Conservation (phyloP, 1,140 invertebrate genomes). For the Anastrepha ludens region DNA sequence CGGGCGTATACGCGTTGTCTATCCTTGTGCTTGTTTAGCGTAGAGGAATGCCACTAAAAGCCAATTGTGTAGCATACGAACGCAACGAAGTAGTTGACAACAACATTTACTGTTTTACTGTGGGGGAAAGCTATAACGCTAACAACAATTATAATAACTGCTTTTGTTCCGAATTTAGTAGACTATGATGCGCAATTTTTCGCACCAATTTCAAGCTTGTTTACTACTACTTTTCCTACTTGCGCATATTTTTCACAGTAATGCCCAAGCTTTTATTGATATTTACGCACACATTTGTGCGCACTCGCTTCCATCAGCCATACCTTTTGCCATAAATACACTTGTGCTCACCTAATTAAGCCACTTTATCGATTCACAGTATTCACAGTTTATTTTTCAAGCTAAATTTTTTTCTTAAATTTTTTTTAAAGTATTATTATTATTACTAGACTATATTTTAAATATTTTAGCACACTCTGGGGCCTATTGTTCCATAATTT, state of each 20-base stretch:
- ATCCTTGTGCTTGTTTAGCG: neutral
- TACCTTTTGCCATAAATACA: too few species aligned
- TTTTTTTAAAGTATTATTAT: too few species aligned
- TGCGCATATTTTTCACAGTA: neutral
- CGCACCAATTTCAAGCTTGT: neutral
- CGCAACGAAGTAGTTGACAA: neutral
- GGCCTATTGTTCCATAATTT: too few species aligned
- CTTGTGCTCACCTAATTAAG: too few species aligned
- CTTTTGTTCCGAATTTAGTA: neutral
- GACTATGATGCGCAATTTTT: neutral
- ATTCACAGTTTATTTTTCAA: too few species aligned
- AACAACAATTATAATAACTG: constrained; percentile 17
- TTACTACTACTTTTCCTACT: neutral
- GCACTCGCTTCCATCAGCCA: too few species aligned
- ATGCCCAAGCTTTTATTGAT: neutral
- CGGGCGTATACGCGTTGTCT: neutral
- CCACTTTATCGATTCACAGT: too few species aligned
- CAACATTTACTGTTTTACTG: neutral
- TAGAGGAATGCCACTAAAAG: constrained; percentile 3
- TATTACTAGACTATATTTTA: too few species aligned
- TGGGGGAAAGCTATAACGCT: neutral
- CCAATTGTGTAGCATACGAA: neutral
- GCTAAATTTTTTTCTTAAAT: too few species aligned
- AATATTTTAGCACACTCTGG: too few species aligned
- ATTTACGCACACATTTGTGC: neutral